Evolutionary conservation across 2,113 vertebrate genomes (phyloP).

Genomic region (Upupa epops): DNA sequence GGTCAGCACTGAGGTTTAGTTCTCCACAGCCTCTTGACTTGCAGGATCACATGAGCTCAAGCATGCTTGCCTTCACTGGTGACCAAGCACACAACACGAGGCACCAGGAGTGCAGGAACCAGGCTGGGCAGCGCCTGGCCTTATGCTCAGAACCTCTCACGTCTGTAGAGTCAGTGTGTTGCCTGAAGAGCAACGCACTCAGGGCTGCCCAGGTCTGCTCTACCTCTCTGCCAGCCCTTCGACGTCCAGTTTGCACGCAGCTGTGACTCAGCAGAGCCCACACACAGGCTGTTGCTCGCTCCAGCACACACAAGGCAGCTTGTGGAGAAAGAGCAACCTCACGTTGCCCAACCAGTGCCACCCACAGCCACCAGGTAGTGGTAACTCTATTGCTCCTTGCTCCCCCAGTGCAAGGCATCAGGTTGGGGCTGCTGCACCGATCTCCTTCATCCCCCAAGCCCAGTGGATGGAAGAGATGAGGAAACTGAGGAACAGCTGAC

Average conservation of each 20-base stretch:
- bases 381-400: background rate
- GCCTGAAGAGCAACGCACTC: background rate
- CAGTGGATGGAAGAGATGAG: rapidly evolving
- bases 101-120: background rate
- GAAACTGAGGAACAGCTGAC: background rate
- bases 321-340: background rate
- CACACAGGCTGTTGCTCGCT: background rate
- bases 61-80: background rate
- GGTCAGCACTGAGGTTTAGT: background rate
- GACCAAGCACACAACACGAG: background rate
- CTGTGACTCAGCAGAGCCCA: background rate
- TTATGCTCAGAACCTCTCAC: rapidly evolving
- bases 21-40: background rate
- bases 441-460: background rate
- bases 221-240: background rate
- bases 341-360: background rate
- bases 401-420: background rate
- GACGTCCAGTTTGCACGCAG: background rate
- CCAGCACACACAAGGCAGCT: background rate
- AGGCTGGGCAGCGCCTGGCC: background rate
- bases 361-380: rapidly evolving
- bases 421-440: background rate
- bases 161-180: rapidly evolving
- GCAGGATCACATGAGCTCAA: background rate
- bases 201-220: background rate